Percentiles rank a stretch among this genome's conserved stretches.
These are phyloP conservation scores for Pogonomyrmex californicus DNA, from an alignment of 1,140 invertebrate species.

Conservation along the genomic window DNA sequence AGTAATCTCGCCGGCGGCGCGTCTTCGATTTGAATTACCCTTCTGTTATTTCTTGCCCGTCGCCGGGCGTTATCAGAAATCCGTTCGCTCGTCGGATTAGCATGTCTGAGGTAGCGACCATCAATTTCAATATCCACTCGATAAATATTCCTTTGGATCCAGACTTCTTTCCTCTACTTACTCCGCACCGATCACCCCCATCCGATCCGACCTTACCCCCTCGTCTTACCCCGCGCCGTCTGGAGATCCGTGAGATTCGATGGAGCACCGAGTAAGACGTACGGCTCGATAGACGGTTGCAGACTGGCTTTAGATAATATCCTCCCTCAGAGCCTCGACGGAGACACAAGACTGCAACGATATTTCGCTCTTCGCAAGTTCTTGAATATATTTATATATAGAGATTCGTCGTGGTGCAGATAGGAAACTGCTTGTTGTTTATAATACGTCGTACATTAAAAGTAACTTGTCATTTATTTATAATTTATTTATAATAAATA, in stretches of 20 bases:
- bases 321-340: slow-evolving; percentile 57
- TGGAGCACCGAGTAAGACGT: slow-evolving; percentile 68
- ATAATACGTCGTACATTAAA: background rate
- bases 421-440: slow-evolving; percentile 19
- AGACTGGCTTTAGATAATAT: slow-evolving; percentile 80
- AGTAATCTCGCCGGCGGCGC: slow-evolving; percentile 76
- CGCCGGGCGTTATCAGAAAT: slow-evolving; percentile 79
- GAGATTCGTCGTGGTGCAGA: background rate
- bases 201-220: slow-evolving; percentile 32
- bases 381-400: slow-evolving; percentile 51
- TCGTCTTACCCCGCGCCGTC: slow-evolving; percentile 27
- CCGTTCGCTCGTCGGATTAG: slow-evolving; percentile 78
- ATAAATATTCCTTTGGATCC: slow-evolving; percentile 82
- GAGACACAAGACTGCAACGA: slow-evolving; percentile 64
- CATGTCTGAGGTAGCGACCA: slow-evolving; percentile 81
- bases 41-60: slow-evolving; percentile 78
- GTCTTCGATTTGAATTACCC: slow-evolving; percentile 78
- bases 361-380: slow-evolving; percentile 73
- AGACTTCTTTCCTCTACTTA: slow-evolving; percentile 75
- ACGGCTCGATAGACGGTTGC: slow-evolving; percentile 74
- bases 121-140: slow-evolving; percentile 82
- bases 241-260: slow-evolving; percentile 74
- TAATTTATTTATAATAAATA: too few species aligned
- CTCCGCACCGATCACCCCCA: slow-evolving; percentile 62
- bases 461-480: slow-evolving; percentile 15